Percentiles rank a stretch among this genome's conserved stretches.
phyloP scores from a whole-genome alignment of 2,888 invertebrate genomes.

The Cyclophora albipunctata region DNA sequence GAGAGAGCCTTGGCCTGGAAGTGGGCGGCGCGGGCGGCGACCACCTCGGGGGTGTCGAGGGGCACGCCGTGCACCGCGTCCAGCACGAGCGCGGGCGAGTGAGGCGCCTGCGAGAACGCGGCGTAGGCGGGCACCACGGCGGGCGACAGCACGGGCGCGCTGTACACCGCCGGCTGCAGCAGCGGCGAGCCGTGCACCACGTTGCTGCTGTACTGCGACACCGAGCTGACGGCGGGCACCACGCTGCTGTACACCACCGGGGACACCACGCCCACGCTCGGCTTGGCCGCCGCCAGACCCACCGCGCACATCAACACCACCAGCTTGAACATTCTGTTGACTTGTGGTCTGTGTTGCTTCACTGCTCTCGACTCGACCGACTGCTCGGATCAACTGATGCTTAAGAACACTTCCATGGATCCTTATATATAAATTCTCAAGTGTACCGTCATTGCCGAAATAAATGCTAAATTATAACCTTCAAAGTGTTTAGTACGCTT shows the following conservation, averaged over 20 bases:
- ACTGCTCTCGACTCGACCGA: conserved; percentile 30
- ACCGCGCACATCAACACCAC: conserved; percentile 78
- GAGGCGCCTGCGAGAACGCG: conserved; percentile 45
- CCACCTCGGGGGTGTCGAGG: conserved; percentile 66
- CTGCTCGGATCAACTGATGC: conserved; percentile 59
- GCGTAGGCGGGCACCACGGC: conserved; percentile 23
- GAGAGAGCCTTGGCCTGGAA: conserved; percentile 62
- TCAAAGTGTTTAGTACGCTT: conserved; percentile 27
- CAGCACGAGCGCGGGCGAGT: conserved; percentile 61
- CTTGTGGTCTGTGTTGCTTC: conserved; percentile 61
- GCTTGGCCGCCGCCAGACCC: conserved; percentile 75
- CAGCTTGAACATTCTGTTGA: conserved; percentile 56
- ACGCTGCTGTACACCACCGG: conserved; percentile 48
- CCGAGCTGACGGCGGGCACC: conserved; percentile 38
- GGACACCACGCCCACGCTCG: conserved; percentile 30
- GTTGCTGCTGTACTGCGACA: conserved; percentile 41
- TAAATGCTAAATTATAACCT: conserved; percentile 49
- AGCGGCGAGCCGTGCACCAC: conserved; percentile 44
- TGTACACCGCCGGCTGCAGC: conserved; percentile 29
- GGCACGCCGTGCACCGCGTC: conserved; percentile 63
- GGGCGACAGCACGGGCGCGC: conserved; percentile 24
- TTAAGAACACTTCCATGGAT: conserved; percentile 29
- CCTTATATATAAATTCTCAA: conserved; percentile 48
- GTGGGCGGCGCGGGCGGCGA: conserved; percentile 63
- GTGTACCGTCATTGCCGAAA: conserved; percentile 28